Base-by-base conservation (phyloP, 1,140 invertebrate genomes). In the Dreissena rostriformis region DNA sequence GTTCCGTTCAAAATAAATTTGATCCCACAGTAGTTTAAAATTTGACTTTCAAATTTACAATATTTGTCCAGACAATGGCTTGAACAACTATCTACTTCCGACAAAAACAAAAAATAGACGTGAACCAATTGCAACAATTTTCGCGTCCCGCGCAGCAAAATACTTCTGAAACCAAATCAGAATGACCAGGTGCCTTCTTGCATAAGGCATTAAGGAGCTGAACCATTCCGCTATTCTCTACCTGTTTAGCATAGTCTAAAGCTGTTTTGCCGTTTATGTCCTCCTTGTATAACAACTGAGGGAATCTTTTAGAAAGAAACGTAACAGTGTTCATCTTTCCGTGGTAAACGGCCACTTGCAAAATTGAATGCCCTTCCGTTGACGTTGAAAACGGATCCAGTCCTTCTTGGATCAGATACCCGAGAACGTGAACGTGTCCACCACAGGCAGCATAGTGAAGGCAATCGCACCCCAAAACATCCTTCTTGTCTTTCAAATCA, bases 271-370 rank as follows among this genome's bases (percentile, higher is more conserved):
- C 78, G 70, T 26, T 63, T 11, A 22, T 5, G 68, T 81, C 78
- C 22, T 17, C 49, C 57, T 51, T 26, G 26, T 61, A 7, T 26
- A 26, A 8, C 10, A 81, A 24, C 14, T 61, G 12, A 15, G 78
- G 78, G 63, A 61, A 81, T 11, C n/a, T 39, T 52, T 63, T 14
- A 55, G 52, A 81, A 1, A 81, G 22, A 52, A 63, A 28, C 19
- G 39, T n/a, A 2, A 81, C 22, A 55, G 70, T 10, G 39, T 73
- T 39, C 8, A 71, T 12, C 65, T 81, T 51, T 1, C 55, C 78
- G 28, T 81, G 78, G 61, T 72, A 81, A 22, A 68, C 68, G 22
- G 78, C 78, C 8, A 81, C 67, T 39, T 81, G 78, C n/a, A 81
- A 26, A 19, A 81, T 65, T 29, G 67, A 61, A 19, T 72, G 68